Conservation (phyloP, 2,888 invertebrate species). For the Drosophila ustulata region DNA sequence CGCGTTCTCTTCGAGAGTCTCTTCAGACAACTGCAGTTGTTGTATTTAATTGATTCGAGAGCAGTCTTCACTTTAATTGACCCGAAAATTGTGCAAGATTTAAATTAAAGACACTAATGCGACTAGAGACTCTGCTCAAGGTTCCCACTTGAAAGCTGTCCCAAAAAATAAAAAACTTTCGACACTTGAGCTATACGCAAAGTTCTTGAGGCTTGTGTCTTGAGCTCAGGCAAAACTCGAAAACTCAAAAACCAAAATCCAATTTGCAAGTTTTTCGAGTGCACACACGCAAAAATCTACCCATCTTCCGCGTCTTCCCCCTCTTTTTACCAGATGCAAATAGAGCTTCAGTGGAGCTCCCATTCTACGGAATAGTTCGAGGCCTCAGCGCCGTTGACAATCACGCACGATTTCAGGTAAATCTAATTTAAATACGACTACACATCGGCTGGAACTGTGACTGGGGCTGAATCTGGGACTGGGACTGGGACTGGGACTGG, state of each 20-base stretch:
- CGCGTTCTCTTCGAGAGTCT: constrained; percentile 36
- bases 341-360: constrained; percentile 9
- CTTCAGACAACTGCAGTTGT: constrained; percentile 71
- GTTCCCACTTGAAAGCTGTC: constrained; percentile 19
- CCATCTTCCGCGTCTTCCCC: neutral
- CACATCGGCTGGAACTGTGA: constrained; percentile 53
- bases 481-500: neutral
- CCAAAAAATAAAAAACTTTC: constrained; percentile 24
- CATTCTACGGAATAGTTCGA: constrained; percentile 9
- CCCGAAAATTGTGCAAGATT: constrained; percentile 58
- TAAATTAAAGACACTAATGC: constrained; percentile 47
- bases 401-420: constrained; percentile 81
- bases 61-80: constrained; percentile 72
- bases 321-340: constrained; percentile 3
- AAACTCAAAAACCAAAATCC: constrained; percentile 77
- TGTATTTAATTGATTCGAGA: constrained; percentile 72
- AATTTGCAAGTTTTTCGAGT: constrained; percentile 78
- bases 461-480: neutral
- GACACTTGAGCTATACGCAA: constrained; percentile 18
- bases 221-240: constrained; percentile 53
- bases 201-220: constrained; percentile 44
- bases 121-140: constrained; percentile 7
- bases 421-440: constrained; percentile 81
- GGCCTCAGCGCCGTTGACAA: constrained; percentile 63
- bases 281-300: constrained; percentile 61